Evolutionary conservation across 2,797 vertebrate genomes (phyloP), one percentile per base, ranked within the genome.

Genomic region (Discoglossus pictus): DNA sequence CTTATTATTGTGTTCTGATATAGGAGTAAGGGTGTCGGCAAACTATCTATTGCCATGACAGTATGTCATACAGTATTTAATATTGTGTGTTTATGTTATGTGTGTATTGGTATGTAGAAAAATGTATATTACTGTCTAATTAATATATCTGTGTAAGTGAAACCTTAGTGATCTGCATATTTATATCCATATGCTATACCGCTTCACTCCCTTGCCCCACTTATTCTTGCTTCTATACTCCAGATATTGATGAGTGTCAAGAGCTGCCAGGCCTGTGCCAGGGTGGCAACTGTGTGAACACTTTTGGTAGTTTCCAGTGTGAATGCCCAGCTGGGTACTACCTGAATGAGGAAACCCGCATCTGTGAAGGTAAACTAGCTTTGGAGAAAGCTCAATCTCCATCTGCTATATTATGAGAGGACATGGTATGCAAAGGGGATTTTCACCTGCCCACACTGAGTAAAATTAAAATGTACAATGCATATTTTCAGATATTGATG

Each of bases 281-380:
- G 73, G 94, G 95, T 0, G 95, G 95, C 9, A 90, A 93, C 75
- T 98, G 95, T 0, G 87, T 94, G 17, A 98, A 98, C 79, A 96
- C 93, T 1, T 98, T 98, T 2, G 94, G 95, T 65, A 98, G 94
- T 76, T 98, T 98, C 87, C 94, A 94, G 84, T 98, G 96, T 0
- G 89, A 94, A 50, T 98, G 94, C 66, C 94, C 93, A 1, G 79
- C 89, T 0, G 96, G 95, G n/a, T 96, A 94, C 78, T 95, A 93
- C 77, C 91, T 98, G 52, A 93, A 89, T 0, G 91, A 92, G 75
- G 91, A 92, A 74, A 95, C 90, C 0, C 90, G 93, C 34, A 91
- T 94, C 81, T 99, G 96, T 44, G 93, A 96, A 79, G 94, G 96
- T 98, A 81, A 84, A 82, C 12, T 17, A 9, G n/a, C 18, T 46